These are phyloP conservation scores for Ptilonorhynchus violaceus DNA, from an alignment of 2,113 vertebrate genomes.

Conservation along the genomic window DNA sequence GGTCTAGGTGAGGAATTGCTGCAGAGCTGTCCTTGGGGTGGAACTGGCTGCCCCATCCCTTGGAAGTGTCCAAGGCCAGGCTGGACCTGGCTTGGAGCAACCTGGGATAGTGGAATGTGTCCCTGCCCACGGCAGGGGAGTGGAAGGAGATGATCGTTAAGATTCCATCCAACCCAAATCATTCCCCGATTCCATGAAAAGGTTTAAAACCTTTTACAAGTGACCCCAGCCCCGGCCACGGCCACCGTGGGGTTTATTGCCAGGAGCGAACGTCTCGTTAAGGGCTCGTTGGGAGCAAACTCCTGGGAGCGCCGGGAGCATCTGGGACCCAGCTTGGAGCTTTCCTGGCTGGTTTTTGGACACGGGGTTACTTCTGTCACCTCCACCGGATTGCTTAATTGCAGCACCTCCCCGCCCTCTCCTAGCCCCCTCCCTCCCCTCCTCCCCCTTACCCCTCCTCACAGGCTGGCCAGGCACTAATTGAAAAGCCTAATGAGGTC, in stretches of 20 bases:
- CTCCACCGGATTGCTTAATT: background rate
- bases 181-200: background rate
- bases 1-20: too few species aligned
- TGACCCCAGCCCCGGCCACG: background rate
- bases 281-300: background rate
- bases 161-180: background rate
- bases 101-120: background rate
- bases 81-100: background rate
- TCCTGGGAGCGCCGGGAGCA: background rate
- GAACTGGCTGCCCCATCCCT: background rate
- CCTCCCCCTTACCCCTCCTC: background rate
- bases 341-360: background rate
- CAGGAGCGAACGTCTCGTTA: background rate
- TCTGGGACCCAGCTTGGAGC: background rate
- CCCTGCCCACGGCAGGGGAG: background rate
- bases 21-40: background rate
- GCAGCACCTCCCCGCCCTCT: background rate
- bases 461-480: conserved; percentile 2
- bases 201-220: accelerated
- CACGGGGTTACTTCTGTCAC: background rate
- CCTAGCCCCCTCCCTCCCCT: background rate
- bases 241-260: background rate
- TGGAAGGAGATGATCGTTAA: background rate
- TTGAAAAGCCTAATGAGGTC: conserved; percentile 65
- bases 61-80: background rate